phyloP scores from a whole-genome alignment of 2,888 invertebrate species.

The Noctua pronuba region DNA sequence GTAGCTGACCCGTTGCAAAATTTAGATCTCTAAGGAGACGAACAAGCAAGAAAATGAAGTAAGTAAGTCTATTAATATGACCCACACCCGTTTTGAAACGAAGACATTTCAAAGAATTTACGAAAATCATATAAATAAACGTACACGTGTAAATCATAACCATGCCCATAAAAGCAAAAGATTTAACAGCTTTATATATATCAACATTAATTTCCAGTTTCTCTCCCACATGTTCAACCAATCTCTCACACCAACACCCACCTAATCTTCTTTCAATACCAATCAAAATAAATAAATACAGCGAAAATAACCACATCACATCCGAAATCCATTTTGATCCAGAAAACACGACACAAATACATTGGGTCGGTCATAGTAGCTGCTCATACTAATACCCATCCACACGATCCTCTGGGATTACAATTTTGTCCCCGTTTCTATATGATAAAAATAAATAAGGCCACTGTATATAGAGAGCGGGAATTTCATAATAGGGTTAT shows the following conservation, averaged over 20 bases:
- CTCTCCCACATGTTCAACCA: background rate
- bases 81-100: background rate
- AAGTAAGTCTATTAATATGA: background rate
- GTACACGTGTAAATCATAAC: background rate
- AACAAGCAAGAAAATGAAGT: background rate
- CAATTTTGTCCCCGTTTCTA: constrained; percentile 56
- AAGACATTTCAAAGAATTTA: background rate
- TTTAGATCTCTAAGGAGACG: background rate
- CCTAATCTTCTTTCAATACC: constrained; percentile 35
- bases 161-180: background rate
- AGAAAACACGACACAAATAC: constrained; percentile 57
- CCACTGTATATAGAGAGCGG: constrained; percentile 49
- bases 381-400: constrained; percentile 52
- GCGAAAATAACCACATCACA: constrained; percentile 52
- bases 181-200: background rate
- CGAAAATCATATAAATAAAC: background rate
- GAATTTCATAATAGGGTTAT: constrained; percentile 66
- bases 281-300: constrained; percentile 42
- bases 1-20: background rate
- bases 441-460: constrained; percentile 62
- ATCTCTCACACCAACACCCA: background rate
- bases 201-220: background rate
- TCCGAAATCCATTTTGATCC: constrained; percentile 60
- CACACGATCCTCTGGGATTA: constrained; percentile 62
- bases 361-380: constrained; percentile 30